Evolutionary conservation across 37 sponge, comb jelly and placozoan species (phyloP), one percentile per base, ranked within the genome.

Genomic region (Cladorhizidae sp.): DNA sequence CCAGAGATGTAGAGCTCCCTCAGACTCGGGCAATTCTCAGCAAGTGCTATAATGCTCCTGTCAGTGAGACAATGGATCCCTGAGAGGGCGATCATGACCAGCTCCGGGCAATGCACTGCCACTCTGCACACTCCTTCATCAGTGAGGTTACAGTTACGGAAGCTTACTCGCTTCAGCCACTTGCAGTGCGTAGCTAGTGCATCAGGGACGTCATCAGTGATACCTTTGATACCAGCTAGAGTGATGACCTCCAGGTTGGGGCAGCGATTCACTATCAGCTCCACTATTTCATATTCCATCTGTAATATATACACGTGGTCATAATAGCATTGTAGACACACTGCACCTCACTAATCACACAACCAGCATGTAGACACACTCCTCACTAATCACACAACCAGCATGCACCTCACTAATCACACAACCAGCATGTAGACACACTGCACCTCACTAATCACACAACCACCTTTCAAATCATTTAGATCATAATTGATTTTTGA

Each of bases 31-130:
- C 94, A 94, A 50, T 87, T 86, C 15, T 82, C 83, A 20, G 94
- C 91, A 57, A 94, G 79, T 0, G 85, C 77, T 22, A 84, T 52
- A 41, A 94, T 74, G 70, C 83, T 70, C 50, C 80, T 90, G 75
- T 94, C 94, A 55, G 94, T 94, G 35, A 94, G 84, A 17, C 50
- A 32, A 49, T 80, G 84, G 20, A 86, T 83, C 0, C 94, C 94
- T 1, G 91, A 78, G 45, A 94, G 39, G 9, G 80, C 92, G 26
- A 94, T 57, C 73, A 90, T 70, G 37, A 21, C 39, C 35, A 94
- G 81, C 40, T 80, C 18, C 22, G 69, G 29, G 38, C 94, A 94
- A 62, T 90, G 73, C 9, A 74, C 32, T 14, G 88, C 85, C 9
- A 94, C 32, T 61, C 80, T 76, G 74, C 85, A 90, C 26, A 94